Evolutionary conservation across 2,797 vertebrate species (phyloP).

Genomic region (Malacoctenus gilli): DNA sequence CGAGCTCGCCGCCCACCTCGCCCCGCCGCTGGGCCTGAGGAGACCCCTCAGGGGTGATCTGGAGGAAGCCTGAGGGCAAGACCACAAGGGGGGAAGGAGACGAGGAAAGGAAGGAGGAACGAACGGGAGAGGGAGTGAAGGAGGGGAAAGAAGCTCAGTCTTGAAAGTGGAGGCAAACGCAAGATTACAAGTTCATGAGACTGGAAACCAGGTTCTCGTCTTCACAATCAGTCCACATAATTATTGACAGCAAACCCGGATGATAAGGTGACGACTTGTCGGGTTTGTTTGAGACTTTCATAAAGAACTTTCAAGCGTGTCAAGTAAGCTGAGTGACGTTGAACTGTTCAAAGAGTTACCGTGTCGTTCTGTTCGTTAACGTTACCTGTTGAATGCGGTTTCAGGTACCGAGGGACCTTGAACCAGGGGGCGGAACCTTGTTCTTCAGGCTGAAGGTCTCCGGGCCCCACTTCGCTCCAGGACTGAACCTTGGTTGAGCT

Average conservation of each 20-base stretch:
- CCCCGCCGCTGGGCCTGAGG: conserved; percentile 70
- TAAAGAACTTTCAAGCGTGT: too few species aligned
- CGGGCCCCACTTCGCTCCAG: conserved; percentile 63
- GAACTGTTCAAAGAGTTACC: too few species aligned
- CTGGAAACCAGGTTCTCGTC: too few species aligned
- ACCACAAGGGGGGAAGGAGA: not conserved
- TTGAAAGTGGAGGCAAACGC: conserved; percentile 52
- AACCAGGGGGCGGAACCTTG: conserved; percentile 83
- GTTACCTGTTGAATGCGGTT: conserved; percentile 81
- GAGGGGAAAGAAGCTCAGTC: conserved; percentile 55
- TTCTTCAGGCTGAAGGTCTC: conserved; percentile 51
- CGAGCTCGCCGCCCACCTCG: conserved; percentile 68
- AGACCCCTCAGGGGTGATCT: conserved; percentile 78
- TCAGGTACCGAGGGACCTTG: conserved; percentile 84
- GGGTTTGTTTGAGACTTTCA: too few species aligned
- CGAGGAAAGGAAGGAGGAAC: conserved; percentile 14
- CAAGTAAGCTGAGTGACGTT: too few species aligned
- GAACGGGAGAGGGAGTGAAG: conserved; percentile 23
- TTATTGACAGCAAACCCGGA: too few species aligned
- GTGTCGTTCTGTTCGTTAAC: not conserved
- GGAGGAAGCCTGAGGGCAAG: conserved; percentile 64
- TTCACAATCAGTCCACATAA: too few species aligned
- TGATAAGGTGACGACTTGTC: too few species aligned
- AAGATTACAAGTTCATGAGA: conserved; percentile 17
- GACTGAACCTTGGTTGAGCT: conserved; percentile 64